These are phyloP conservation scores for Glaucomys volans DNA, from an alignment of 2,113 vertebrate genomes.

Conservation along the genomic window DNA sequence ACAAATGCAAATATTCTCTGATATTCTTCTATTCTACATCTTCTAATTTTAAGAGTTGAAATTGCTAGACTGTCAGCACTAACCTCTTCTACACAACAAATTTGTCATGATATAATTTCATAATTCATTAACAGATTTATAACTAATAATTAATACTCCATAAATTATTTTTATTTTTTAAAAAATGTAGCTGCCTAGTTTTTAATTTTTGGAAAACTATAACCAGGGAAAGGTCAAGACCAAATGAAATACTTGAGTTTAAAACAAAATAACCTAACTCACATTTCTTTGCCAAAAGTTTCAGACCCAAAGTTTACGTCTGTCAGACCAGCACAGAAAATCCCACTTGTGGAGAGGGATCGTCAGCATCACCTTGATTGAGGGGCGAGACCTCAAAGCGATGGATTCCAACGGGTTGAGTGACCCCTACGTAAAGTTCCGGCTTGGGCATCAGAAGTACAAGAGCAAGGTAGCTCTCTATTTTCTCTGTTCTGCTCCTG, in stretches of 20 bases:
- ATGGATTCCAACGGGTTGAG: slow-evolving; percentile 97
- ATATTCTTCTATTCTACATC: not conserved
- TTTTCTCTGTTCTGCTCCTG: not conserved
- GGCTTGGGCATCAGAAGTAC: slow-evolving; percentile 97
- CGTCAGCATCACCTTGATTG: slow-evolving; percentile 96
- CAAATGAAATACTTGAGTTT: not conserved
- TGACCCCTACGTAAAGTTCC: slow-evolving; percentile 97
- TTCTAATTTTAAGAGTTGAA: not conserved
- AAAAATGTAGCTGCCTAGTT: not conserved
- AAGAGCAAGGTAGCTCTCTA: slow-evolving; percentile 95
- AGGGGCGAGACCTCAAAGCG: slow-evolving; percentile 93
- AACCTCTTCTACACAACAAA: not conserved
- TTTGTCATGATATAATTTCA: slow-evolving; percentile 21
- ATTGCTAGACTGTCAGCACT: not conserved
- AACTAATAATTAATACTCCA: slow-evolving; percentile 12
- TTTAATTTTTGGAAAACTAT: not conserved
- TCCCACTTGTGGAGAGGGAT: slow-evolving; percentile 97
- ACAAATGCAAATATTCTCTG: not conserved
- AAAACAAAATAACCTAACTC: slow-evolving; percentile 62
- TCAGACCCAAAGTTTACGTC: slow-evolving; percentile 95
- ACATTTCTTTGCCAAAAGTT: slow-evolving; percentile 80
- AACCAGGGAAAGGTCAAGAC: not conserved
- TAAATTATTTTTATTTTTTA: slow-evolving; percentile 1
- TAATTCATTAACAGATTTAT: not conserved
- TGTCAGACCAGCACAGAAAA: slow-evolving; percentile 96